phyloP scores from a whole-genome alignment of 2,888 invertebrate species.

The Trachelus iudaicus region DNA sequence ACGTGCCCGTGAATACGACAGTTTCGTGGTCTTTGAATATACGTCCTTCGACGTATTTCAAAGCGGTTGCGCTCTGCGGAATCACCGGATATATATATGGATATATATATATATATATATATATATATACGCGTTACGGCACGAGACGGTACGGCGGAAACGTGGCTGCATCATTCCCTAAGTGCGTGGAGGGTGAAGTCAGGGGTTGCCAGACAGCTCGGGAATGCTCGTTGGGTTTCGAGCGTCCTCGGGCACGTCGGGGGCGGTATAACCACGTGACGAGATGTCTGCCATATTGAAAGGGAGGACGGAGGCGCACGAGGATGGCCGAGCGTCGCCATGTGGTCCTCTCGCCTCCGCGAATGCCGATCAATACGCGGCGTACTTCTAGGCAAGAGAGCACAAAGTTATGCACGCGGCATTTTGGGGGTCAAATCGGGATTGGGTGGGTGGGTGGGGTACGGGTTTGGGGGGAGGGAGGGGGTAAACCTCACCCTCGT shows the following conservation, averaged over 20 bases:
- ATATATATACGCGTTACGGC: conserved; percentile 16
- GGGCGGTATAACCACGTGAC: conserved; percentile 42
- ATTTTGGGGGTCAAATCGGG: conserved; percentile 45
- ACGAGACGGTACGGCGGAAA: conserved; percentile 31
- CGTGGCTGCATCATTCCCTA: conserved; percentile 44
- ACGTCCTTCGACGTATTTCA: too few species aligned
- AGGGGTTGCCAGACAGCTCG: conserved; percentile 12
- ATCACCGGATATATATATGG: background rate
- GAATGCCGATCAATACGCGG: conserved; percentile 59
- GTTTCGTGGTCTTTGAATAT: too few species aligned
- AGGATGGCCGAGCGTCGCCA: conserved; percentile 57
- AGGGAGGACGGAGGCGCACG: conserved; percentile 43
- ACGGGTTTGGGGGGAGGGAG: conserved; percentile 14
- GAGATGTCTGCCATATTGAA: conserved; percentile 55
- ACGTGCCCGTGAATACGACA: too few species aligned
- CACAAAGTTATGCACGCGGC: conserved; percentile 57
- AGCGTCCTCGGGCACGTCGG: conserved; percentile 30
- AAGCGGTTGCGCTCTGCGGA: too few species aligned
- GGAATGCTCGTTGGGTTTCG: conserved; percentile 34
- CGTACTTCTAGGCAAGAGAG: conserved; percentile 35
- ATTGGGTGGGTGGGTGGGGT: too few species aligned
- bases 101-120: conserved; percentile 7
- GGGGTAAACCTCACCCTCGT: conserved; percentile 25
- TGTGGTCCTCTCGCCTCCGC: conserved; percentile 51
- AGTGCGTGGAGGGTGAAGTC: conserved; percentile 33